phyloP scores from a whole-genome alignment of 1,140 invertebrate genomes.

The Battus philenor region DNA sequence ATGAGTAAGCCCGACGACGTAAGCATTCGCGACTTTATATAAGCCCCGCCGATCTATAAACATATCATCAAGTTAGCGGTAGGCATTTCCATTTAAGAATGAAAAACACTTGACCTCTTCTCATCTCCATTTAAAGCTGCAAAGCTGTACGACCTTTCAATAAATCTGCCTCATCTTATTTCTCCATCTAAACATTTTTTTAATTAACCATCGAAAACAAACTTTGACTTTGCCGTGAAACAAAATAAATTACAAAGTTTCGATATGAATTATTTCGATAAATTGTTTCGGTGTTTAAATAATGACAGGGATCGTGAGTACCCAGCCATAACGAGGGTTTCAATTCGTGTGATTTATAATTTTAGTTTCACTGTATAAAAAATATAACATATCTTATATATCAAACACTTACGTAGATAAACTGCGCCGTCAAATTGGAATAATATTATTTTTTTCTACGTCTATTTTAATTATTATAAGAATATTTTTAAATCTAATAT shows the following conservation, averaged over 20 bases:
- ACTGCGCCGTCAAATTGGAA: constrained; percentile 10
- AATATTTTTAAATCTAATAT: no score
- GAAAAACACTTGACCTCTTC: neutral
- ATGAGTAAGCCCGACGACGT: constrained; percentile 1
- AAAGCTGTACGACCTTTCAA: constrained; percentile 18
- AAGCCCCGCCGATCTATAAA: no score
- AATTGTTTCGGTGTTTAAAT: neutral
- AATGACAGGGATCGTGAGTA: neutral
- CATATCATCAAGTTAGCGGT: neutral
- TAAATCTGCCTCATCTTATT: neutral
- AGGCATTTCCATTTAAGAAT: neutral
- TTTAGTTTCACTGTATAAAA: neutral
- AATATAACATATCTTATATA: neutral
- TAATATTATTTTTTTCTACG: constrained; percentile 1
- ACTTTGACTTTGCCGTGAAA: neutral
- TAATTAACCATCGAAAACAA: neutral
- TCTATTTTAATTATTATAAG: no score
- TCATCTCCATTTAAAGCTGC: constrained; percentile 26
- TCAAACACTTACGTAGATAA: constrained; percentile 8
- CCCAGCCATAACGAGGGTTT: neutral
- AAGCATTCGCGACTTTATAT: constrained; percentile 6
- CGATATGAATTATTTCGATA: neutral
- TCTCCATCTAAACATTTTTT: neutral
- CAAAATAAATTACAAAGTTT: neutral
- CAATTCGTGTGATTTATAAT: neutral